These are phyloP conservation scores for Mantis religiosa DNA, from an alignment of 2,888 invertebrate species.

Conservation along the genomic window DNA sequence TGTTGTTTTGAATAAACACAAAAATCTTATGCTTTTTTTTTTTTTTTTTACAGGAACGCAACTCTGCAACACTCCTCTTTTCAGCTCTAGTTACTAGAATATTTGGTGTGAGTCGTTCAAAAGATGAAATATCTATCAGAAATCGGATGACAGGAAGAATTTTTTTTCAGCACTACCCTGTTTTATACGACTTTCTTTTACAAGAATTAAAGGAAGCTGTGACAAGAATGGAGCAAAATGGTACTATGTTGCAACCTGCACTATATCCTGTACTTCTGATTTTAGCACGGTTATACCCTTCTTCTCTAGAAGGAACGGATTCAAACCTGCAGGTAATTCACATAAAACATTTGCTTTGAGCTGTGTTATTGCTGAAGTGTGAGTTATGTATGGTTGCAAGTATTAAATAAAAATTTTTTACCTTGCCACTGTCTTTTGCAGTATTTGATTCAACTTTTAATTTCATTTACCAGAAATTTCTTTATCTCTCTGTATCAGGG, in stretches of 20 bases:
- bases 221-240: conserved; percentile 10
- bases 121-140: conserved; percentile 48
- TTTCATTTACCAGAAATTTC: no score
- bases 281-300: conserved; percentile 72
- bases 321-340: conserved; percentile 58
- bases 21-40: not conserved
- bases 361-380: no score
- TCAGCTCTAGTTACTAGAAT: conserved; percentile 77
- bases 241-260: conserved; percentile 49
- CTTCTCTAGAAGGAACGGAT: conserved; percentile 65
- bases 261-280: conserved; percentile 75
- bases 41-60: conserved; percentile 60
- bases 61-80: conserved; percentile 80
- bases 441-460: no score
- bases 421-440: no score
- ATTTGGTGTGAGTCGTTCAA: conserved; percentile 75
- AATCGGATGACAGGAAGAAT: conserved; percentile 53
- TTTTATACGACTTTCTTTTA: conserved; percentile 56
- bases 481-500: no score
- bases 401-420: no score
- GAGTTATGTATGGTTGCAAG: no score
- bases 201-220: conserved; percentile 42
- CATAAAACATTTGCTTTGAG: not conserved
- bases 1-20: no score
- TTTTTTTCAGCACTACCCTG: conserved; percentile 73